These are phyloP conservation scores for Panzeria rudis DNA, from an alignment of 2,888 invertebrate genomes.

Conservation along the genomic window DNA sequence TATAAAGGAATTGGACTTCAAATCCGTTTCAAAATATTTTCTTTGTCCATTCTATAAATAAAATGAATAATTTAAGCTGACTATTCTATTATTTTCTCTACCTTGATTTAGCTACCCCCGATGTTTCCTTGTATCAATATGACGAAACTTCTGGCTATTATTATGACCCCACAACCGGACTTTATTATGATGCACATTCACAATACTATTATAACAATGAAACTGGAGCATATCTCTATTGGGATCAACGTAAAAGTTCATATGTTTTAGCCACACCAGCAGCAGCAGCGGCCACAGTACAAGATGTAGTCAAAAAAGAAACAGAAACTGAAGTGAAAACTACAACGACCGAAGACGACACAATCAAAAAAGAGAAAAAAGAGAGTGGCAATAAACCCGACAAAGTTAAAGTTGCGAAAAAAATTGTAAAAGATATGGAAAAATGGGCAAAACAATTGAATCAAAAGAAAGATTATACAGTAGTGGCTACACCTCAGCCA, in stretches of 20 bases:
- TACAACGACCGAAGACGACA: conserved; percentile 74
- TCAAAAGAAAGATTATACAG: conserved; percentile 92
- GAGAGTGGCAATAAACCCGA: conserved; percentile 88
- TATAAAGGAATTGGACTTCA: not conserved
- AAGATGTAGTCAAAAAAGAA: conserved; percentile 77
- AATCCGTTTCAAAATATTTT: not conserved
- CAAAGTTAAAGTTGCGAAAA: conserved; percentile 98
- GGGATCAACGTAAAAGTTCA: conserved; percentile 91
- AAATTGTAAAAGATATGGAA: conserved; percentile 95
- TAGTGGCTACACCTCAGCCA: conserved; percentile 81
- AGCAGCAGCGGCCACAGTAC: conserved; percentile 80
- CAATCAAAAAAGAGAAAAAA: conserved; percentile 85
- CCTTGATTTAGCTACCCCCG: conserved; percentile 88
- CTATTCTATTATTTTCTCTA: no score
- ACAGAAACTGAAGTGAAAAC: conserved; percentile 66
- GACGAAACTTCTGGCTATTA: conserved; percentile 98
- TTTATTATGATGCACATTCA: conserved; percentile 98
- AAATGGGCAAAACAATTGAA: conserved; percentile 98
- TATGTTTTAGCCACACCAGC: conserved; percentile 84
- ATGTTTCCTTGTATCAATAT: conserved; percentile 95
- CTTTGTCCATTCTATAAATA: no score
- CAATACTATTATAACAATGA: conserved; percentile 98
- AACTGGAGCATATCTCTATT: conserved; percentile 96
- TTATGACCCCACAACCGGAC: conserved; percentile 95
- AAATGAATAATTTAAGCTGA: no score